Evolutionary conservation across 64 coral and sea anemone genomes (phyloP).

Genomic region (Montipora capricornis): DNA sequence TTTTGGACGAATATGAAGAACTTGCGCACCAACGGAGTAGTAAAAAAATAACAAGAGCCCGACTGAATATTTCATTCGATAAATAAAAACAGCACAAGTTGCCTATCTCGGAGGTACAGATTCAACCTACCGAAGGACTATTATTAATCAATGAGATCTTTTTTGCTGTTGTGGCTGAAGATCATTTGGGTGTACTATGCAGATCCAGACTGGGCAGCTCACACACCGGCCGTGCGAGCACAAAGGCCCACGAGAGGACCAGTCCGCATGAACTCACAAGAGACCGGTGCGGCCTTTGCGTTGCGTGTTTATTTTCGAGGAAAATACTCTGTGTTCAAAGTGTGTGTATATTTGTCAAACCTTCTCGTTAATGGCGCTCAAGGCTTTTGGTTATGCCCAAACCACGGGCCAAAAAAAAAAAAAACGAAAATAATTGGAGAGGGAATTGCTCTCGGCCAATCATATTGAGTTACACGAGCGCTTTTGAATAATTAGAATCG

Average conservation of each 20-base stretch:
- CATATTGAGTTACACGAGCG: background rate
- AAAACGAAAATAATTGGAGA: constrained; percentile 8
- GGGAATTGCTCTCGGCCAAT: background rate
- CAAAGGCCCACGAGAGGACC: background rate
- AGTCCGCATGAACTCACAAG: constrained; percentile 16
- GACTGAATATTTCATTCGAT: background rate
- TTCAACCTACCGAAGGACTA: too few species aligned
- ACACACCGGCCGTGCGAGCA: background rate
- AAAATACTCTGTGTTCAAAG: background rate
- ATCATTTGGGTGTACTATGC: background rate
- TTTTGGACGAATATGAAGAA: background rate
- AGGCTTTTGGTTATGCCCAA: background rate
- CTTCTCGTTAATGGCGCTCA: background rate
- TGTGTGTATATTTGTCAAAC: constrained; percentile 32
- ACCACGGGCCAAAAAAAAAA: constrained; percentile 35
- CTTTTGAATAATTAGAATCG: background rate
- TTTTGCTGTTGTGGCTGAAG: too few species aligned
- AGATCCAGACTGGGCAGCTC: too few species aligned
- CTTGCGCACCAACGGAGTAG: background rate
- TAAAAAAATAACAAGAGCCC: background rate
- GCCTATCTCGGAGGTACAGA: too few species aligned
- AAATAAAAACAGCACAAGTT: background rate
- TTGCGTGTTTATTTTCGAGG: too few species aligned
- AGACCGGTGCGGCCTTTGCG: constrained; percentile 19
- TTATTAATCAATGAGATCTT: too few species aligned